Percentiles rank a stretch among this genome's conserved stretches.
Conservation (phyloP, 2,797 vertebrate genomes). For the Xenops minutus region DNA sequence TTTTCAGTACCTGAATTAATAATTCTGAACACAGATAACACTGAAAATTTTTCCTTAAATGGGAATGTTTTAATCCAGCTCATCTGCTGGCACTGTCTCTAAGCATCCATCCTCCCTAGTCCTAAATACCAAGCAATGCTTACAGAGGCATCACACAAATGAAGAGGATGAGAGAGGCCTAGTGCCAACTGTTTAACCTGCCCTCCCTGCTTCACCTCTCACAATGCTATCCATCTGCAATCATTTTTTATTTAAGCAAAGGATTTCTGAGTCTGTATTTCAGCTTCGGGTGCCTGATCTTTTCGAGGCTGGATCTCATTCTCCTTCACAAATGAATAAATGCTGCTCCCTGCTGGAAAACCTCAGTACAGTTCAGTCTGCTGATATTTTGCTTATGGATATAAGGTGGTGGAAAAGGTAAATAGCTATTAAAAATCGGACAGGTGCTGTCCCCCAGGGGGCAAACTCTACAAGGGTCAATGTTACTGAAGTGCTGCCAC, state of each 20-base stretch:
- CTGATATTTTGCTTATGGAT: neutral
- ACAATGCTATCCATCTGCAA: neutral
- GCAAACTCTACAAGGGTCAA: neutral
- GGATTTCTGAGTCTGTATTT: neutral
- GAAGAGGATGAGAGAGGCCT: neutral
- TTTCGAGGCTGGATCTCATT: neutral
- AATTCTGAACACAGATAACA: neutral
- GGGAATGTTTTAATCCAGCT: neutral
- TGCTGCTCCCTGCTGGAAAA: conserved; percentile 67
- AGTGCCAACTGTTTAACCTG: neutral
- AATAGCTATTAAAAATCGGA: neutral
- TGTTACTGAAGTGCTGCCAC: neutral
- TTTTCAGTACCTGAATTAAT: neutral
- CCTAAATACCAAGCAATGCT: neutral
- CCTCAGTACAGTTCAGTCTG: neutral
- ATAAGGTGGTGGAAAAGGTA: neutral
- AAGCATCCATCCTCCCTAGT: neutral
- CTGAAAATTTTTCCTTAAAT: neutral
- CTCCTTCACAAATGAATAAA: conserved; percentile 27
- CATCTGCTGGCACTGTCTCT: neutral
- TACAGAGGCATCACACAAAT: neutral
- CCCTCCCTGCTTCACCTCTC: neutral
- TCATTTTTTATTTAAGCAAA: neutral
- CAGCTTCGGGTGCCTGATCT: neutral
- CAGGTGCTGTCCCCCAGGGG: neutral